Conservation (phyloP, 1,140 invertebrate species). For the Trachymyrmex cornetzi region DNA sequence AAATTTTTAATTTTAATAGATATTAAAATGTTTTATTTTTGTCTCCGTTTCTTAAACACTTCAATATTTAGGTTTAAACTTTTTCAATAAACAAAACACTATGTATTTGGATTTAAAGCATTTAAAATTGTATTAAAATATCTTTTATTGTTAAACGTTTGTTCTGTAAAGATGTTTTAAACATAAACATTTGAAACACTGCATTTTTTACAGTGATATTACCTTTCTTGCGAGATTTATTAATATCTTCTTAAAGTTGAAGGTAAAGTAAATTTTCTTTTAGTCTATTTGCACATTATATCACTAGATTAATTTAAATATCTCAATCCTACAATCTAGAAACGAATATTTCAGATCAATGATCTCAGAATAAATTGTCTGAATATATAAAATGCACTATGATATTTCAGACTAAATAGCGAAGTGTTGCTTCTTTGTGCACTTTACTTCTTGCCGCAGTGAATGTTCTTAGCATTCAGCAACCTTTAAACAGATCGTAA, state of each 20-base stretch:
- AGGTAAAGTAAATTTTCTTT: neutral
- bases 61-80: too few relatives aligned
- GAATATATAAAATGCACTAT: neutral
- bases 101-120: too few relatives aligned
- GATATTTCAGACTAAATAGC: neutral
- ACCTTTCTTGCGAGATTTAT: neutral
- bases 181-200: too few relatives aligned
- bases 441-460: neutral
- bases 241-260: neutral
- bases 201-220: neutral
- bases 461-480: conserved; percentile 15
- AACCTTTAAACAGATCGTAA: conserved; percentile 35
- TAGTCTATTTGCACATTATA: neutral
- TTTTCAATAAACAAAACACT: too few relatives aligned
- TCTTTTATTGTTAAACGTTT: too few relatives aligned
- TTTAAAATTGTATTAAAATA: too few relatives aligned
- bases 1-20: too few relatives aligned
- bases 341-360: neutral
- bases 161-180: too few relatives aligned
- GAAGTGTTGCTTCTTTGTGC: neutral
- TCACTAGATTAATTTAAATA: conserved; percentile 18
- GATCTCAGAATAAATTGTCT: neutral
- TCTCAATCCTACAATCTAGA: neutral
- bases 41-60: too few relatives aligned
- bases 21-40: too few relatives aligned